Evolutionary conservation across 2,888 invertebrate genomes (phyloP).

Genomic region (Cantharis flavilabris): DNA sequence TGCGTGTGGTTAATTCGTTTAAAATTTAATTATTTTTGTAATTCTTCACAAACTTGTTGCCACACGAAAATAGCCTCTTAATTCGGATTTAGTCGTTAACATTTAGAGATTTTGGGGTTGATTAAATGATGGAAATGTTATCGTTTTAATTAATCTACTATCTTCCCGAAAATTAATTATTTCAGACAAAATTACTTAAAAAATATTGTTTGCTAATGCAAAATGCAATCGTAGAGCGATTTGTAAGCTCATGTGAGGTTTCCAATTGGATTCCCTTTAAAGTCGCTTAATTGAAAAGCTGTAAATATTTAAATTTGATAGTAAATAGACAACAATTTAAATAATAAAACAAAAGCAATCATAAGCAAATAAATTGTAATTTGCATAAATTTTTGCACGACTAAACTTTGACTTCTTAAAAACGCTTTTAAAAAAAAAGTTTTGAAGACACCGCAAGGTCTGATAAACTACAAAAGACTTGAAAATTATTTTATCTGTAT

Average conservation of each 20-base stretch:
- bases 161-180: neutral
- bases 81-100: neutral
- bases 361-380: neutral
- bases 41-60: neutral
- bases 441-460: neutral
- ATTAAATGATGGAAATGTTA: neutral
- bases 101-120: neutral
- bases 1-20: neutral
- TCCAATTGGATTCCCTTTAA: neutral
- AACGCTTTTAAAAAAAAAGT: neutral
- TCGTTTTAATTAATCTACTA: neutral
- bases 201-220: neutral
- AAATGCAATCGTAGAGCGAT: neutral
- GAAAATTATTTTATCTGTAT: too few species aligned
- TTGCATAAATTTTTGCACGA: neutral
- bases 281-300: neutral
- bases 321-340: too few species aligned
- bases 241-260: too few species aligned
- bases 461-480: neutral
- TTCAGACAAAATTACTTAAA: neutral
- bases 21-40: neutral
- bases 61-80: neutral
- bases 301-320: neutral
- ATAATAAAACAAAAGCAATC: neutral
- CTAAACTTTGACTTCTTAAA: neutral